Evolutionary conservation across 2,797 vertebrate genomes (phyloP).

Genomic region (Pachyuromys duprasi): DNA sequence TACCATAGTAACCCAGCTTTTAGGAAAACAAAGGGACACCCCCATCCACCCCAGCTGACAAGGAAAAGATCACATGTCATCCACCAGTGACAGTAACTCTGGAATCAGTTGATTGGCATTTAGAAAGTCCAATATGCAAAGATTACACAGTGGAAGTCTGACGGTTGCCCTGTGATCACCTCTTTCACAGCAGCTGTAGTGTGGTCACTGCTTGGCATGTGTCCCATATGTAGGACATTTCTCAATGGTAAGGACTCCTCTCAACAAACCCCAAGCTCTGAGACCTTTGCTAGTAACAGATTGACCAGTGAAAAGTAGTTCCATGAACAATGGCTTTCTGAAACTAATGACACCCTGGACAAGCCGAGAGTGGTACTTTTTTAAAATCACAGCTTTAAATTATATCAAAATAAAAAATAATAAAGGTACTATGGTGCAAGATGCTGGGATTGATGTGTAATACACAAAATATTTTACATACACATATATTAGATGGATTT

Average conservation of each 20-base stretch:
- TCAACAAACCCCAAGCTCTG: conserved; percentile 89
- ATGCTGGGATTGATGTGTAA: not conserved
- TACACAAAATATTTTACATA: not conserved
- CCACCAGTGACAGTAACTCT: conserved; percentile 95
- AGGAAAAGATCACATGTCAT: conserved; percentile 95
- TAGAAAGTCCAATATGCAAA: conserved; percentile 98
- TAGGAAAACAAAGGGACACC: conserved; percentile 96
- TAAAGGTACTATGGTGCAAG: not conserved
- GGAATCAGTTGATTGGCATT: conserved; percentile 93
- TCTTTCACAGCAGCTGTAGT: conserved; percentile 97
- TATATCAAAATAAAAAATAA: conserved; percentile 76
- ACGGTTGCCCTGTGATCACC: conserved; percentile 95
- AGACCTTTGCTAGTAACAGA: conserved; percentile 85
- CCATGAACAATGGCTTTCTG: conserved; percentile 96
- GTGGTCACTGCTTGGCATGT: conserved; percentile 97
- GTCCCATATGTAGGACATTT: conserved; percentile 97
- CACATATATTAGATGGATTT: not conserved
- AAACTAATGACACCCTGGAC: conserved; percentile 65
- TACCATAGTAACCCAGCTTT: conserved; percentile 96
- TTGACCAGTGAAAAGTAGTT: conserved; percentile 91
- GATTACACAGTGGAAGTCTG: conserved; percentile 93
- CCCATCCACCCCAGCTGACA: conserved; percentile 91
- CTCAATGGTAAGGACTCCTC: conserved; percentile 93
- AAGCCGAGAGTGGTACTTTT: not conserved
- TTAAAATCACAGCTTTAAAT: conserved; percentile 67